Conservation (phyloP, 2,113 vertebrate species). For the Laterallus jamaicensis region DNA sequence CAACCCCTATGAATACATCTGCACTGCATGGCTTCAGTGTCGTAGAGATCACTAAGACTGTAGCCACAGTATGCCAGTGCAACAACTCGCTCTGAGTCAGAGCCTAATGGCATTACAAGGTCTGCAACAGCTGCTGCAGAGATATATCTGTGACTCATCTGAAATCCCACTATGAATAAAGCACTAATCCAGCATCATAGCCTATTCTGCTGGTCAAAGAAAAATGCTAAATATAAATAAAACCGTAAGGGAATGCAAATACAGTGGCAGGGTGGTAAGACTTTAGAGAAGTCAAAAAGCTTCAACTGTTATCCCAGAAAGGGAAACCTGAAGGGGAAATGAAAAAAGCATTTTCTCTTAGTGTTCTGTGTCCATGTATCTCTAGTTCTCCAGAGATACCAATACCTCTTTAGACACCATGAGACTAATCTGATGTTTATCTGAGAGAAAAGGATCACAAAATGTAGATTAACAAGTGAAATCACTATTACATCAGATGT, state of each 20-base stretch:
- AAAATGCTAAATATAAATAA: conserved; percentile 43
- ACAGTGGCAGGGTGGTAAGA: background rate
- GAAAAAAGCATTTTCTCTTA: background rate
- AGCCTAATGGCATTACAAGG: conserved; percentile 52
- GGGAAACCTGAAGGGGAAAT: background rate
- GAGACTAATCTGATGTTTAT: background rate
- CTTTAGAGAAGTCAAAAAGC: background rate
- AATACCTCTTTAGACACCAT: background rate
- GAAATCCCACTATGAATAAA: conserved; percentile 51
- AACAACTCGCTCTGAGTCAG: conserved; percentile 26
- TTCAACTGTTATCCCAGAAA: background rate
- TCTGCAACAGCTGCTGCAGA: conserved; percentile 55
- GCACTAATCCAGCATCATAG: conserved; percentile 26
- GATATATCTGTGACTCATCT: conserved; percentile 48
- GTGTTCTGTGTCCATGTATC: background rate
- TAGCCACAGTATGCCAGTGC: background rate
- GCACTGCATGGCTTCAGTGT: background rate
- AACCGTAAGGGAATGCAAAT: conserved; percentile 9
- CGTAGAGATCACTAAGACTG: background rate
- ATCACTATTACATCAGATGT: background rate
- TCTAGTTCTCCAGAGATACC: background rate
- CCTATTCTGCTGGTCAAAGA: background rate
- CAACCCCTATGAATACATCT: background rate
- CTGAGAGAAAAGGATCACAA: background rate
- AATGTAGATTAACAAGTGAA: background rate